These are phyloP conservation scores for Andinoacara biseriatus DNA, from an alignment of 2,113 vertebrate species.

Conservation along the genomic window DNA sequence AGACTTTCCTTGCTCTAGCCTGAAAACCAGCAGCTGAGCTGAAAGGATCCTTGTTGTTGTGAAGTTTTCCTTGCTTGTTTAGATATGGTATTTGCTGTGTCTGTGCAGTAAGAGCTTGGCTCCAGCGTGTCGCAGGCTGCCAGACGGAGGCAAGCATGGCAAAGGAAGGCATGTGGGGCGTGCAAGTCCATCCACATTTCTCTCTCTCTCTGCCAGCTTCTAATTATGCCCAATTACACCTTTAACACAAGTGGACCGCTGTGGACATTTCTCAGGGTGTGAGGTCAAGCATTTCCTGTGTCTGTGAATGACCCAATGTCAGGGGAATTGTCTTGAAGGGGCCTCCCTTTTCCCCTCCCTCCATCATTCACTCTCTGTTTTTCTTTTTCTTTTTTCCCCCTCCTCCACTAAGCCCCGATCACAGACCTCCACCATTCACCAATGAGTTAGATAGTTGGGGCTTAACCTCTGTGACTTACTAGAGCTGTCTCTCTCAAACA, in stretches of 20 bases:
- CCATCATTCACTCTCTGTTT: conserved; percentile 63
- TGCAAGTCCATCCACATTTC: conserved; percentile 58
- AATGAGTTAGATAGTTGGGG: conserved; percentile 57
- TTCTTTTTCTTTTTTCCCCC: conserved; percentile 37
- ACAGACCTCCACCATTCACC: conserved; percentile 67
- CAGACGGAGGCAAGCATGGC: conserved; percentile 51
- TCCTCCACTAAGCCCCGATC: conserved; percentile 61
- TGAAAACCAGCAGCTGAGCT: conserved; percentile 35
- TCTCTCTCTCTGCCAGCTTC: conserved; percentile 70
- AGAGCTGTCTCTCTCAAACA: conserved; percentile 48
- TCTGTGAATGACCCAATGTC: conserved; percentile 75
- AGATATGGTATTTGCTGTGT: conserved; percentile 65
- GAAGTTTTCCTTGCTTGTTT: conserved; percentile 55
- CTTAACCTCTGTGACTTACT: conserved; percentile 67
- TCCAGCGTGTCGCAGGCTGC: conserved; percentile 59
- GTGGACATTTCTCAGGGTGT: conserved; percentile 79
- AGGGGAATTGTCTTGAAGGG: conserved; percentile 71
- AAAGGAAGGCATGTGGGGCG: conserved; percentile 63
- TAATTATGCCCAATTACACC: conserved; percentile 83
- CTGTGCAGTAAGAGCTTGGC: conserved; percentile 56
- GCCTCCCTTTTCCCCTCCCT: conserved; percentile 56
- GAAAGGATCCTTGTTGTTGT: conserved; percentile 67
- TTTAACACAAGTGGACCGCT: conserved; percentile 80
- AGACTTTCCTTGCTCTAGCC: conserved; percentile 5
- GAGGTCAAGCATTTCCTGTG: conserved; percentile 84